Conservation (phyloP, 2,797 vertebrate genomes). For the Microctenopoma lineatum region DNA sequence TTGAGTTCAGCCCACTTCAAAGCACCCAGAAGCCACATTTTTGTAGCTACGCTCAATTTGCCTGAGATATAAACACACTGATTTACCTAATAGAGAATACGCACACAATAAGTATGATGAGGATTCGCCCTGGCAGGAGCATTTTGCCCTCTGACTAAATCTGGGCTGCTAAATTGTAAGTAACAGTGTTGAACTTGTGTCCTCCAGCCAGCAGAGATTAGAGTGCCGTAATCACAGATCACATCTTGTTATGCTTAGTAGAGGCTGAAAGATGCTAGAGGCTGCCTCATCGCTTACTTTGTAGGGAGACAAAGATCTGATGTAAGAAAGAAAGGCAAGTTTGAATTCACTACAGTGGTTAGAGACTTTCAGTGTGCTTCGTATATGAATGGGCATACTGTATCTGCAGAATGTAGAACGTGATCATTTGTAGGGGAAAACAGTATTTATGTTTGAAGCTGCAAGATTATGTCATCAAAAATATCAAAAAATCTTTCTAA, state of each 20-base stretch:
- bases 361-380: conserved; percentile 9
- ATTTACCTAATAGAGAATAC: conserved; percentile 56
- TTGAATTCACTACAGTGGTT: conserved; percentile 4
- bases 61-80: conserved; percentile 54
- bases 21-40: conserved; percentile 38
- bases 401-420: background rate
- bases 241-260: conserved; percentile 71
- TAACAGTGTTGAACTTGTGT: conserved; percentile 73
- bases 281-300: conserved; percentile 41
- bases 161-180: conserved; percentile 58
- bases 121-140: conserved; percentile 68
- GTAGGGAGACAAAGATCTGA: conserved; percentile 28
- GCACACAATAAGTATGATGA: conserved; percentile 55
- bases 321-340: conserved; percentile 15
- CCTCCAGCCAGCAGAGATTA: conserved; percentile 76
- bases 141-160: conserved; percentile 61
- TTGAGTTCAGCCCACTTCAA: conserved; percentile 6
- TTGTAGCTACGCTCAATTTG: conserved; percentile 51
- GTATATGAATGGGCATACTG: background rate
- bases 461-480: conserved; percentile 9
- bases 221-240: conserved; percentile 75
- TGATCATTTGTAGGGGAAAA: background rate
- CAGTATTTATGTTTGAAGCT: background rate
- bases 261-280: conserved; percentile 60
- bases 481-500: background rate